Conservation (phyloP, 2,797 vertebrate genomes). For the Halcyon leucocephala region DNA sequence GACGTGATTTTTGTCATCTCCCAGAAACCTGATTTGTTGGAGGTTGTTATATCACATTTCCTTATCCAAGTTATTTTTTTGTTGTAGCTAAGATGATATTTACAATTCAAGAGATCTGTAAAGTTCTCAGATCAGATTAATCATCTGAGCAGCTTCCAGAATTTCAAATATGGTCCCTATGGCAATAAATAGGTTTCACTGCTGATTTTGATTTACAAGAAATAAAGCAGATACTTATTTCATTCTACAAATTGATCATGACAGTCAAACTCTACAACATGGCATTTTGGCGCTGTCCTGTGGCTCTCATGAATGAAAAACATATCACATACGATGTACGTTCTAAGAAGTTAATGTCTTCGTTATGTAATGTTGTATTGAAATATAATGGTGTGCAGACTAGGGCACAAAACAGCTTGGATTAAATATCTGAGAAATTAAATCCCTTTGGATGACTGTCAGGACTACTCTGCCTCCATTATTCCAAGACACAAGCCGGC, state of each 20-base stretch:
- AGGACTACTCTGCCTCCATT: slow-evolving; percentile 1
- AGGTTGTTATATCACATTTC: neutral
- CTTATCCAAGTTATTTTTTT: neutral
- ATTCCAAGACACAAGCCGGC: slow-evolving; percentile 16
- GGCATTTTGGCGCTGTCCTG: neutral
- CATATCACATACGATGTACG: neutral
- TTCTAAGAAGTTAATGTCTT: slow-evolving; percentile 14
- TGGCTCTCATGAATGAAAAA: slow-evolving; percentile 8
- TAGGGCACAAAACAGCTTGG: neutral
- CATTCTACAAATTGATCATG: slow-evolving; percentile 15
- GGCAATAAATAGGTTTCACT: slow-evolving; percentile 39
- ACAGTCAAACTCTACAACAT: neutral
- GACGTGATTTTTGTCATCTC: neutral
- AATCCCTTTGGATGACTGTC: slow-evolving; percentile 27
- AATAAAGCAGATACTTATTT: slow-evolving; percentile 30
- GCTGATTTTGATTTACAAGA: slow-evolving; percentile 35
- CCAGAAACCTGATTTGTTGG: neutral
- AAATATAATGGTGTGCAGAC: neutral
- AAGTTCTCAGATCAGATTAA: slow-evolving; percentile 48
- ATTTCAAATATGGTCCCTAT: slow-evolving; percentile 25
- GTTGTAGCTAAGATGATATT: neutral
- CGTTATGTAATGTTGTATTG: neutral
- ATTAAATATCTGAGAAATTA: slow-evolving; percentile 43
- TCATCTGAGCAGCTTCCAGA: neutral
- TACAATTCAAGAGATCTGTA: slow-evolving; percentile 19